Evolutionary conservation across 1,140 invertebrate species (phyloP).

Genomic region (Daktulosphaira vitifoliae): DNA sequence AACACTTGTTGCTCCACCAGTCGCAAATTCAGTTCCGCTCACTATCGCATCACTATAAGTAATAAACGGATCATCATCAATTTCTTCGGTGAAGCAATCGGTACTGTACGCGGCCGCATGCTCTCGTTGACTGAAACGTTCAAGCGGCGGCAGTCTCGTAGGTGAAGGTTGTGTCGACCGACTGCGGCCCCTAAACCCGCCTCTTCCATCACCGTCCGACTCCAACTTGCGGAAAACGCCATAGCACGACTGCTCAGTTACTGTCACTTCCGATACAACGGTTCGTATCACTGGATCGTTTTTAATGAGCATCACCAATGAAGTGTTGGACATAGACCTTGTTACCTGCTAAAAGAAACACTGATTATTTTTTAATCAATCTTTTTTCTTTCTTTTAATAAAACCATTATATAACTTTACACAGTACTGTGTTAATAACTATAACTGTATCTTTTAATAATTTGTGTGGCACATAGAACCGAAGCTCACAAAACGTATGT

Average conservation of each 20-base stretch:
- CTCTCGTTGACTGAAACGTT: conserved; percentile 12
- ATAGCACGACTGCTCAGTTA: conserved; percentile 7
- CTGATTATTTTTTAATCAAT: too few species aligned
- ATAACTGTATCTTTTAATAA: too few species aligned
- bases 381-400: too few species aligned
- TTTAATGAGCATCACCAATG: conserved; percentile 1
- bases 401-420: too few species aligned
- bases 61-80: background rate
- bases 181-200: background rate
- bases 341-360: conserved; percentile 3
- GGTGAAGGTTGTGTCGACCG: background rate
- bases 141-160: background rate
- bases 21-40: background rate
- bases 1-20: background rate
- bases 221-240: conserved; percentile 26
- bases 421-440: too few species aligned
- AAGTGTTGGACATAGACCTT: conserved; percentile 20
- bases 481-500: too few species aligned
- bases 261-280: conserved; percentile 9
- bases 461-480: too few species aligned
- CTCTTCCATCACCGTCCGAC: background rate
- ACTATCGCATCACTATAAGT: background rate
- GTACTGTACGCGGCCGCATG: background rate
- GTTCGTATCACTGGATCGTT: background rate
- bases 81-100: background rate